phyloP scores from a whole-genome alignment of 2,797 vertebrate species.

The Periophthalmus magnuspinnatus region DNA sequence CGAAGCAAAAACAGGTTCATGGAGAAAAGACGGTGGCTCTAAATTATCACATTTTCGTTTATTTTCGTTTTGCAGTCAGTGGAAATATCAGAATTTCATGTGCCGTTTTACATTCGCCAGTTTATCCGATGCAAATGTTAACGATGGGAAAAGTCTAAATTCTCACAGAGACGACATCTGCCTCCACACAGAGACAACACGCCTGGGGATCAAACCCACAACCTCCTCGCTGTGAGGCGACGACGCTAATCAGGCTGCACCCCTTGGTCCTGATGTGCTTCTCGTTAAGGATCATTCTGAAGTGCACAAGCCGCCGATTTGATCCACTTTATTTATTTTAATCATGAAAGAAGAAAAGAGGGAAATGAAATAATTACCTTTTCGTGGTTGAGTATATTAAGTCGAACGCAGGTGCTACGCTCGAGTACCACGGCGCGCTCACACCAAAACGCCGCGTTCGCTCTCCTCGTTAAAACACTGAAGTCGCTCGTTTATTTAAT shows the following conservation, averaged over 20 bases:
- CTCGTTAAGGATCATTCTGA: neutral
- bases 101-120: too few species aligned
- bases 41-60: too few species aligned
- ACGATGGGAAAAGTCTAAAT: too few species aligned
- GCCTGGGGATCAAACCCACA: neutral
- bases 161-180: neutral
- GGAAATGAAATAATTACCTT: neutral
- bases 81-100: too few species aligned
- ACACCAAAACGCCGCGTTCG: slow-evolving; percentile 18
- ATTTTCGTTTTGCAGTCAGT: too few species aligned
- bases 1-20: too few species aligned
- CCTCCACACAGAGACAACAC: too few species aligned
- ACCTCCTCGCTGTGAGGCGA: neutral
- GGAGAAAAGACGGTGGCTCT: too few species aligned
- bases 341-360: slow-evolving; percentile 10
- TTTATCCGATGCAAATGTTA: too few species aligned
- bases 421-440: slow-evolving; percentile 10
- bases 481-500: slow-evolving; percentile 62
- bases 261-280: neutral
- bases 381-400: slow-evolving; percentile 16
- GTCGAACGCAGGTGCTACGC: slow-evolving; percentile 21
- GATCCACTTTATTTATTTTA: slow-evolving; percentile 1
- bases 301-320: neutral
- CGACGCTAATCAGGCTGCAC: neutral
- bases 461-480: slow-evolving; percentile 33